Evolutionary conservation across 2,797 vertebrate genomes (phyloP).

Genomic region (Champsocephalus esox): DNA sequence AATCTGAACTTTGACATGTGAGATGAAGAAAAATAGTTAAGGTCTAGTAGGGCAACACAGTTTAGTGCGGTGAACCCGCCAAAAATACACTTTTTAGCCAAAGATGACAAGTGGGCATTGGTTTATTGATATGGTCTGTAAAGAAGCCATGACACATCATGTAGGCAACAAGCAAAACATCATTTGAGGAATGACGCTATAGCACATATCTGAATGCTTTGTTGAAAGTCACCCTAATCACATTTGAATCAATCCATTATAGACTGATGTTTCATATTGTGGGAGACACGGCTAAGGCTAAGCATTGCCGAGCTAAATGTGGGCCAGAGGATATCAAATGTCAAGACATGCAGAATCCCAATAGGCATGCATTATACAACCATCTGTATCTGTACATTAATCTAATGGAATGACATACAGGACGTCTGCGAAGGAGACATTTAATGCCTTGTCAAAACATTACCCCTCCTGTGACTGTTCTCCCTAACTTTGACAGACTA

Average conservation of each 20-base stretch:
- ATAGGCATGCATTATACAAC: slow-evolving; percentile 73
- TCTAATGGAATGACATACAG: slow-evolving; percentile 80
- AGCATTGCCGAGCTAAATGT: slow-evolving; percentile 49
- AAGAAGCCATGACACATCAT: not conserved
- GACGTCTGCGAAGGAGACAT: slow-evolving; percentile 83
- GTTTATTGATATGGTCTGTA: slow-evolving; percentile 2
- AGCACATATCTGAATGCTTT: slow-evolving; percentile 12
- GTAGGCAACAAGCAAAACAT: not conserved
- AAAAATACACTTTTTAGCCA: not conserved
- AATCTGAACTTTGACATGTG: slow-evolving; percentile 57
- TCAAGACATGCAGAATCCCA: slow-evolving; percentile 54
- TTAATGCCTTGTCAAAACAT: slow-evolving; percentile 86
- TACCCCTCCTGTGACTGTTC: slow-evolving; percentile 84
- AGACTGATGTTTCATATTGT: slow-evolving; percentile 20
- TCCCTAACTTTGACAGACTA: slow-evolving; percentile 84
- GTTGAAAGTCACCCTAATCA: slow-evolving; percentile 29
- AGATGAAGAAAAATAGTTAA: slow-evolving; percentile 11
- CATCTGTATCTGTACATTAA: slow-evolving; percentile 81
- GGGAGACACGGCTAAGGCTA: slow-evolving; percentile 42
- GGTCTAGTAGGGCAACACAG: not conserved
- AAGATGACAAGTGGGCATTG: not conserved
- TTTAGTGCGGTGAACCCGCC: slow-evolving; percentile 7
- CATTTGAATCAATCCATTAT: slow-evolving; percentile 45
- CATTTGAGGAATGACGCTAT: not conserved
- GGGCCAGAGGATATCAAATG: slow-evolving; percentile 53